phyloP scores from a whole-genome alignment of 2,797 vertebrate species.

The Amniataba percoides region DNA sequence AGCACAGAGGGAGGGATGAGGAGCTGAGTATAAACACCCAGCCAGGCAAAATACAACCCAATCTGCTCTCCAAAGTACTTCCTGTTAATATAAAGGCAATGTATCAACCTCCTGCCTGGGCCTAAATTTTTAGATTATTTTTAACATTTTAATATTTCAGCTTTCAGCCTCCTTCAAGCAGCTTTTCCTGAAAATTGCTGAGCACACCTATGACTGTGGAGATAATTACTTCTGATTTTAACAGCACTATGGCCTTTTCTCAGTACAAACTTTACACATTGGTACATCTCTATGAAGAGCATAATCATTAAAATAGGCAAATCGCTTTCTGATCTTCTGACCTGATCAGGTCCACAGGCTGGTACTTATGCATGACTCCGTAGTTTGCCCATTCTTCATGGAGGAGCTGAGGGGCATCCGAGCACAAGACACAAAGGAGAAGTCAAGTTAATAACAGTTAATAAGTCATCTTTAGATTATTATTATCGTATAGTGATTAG shows the following conservation, averaged over 20 bases:
- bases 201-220: not conserved
- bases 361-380: conserved; percentile 96
- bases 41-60: conserved; percentile 98
- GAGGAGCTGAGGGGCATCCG: conserved; percentile 86
- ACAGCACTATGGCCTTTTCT: not conserved
- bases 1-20: conserved; percentile 96
- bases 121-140: no score
- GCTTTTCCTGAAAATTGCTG: not conserved
- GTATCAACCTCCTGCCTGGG: not conserved
- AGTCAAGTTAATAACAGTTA: not conserved
- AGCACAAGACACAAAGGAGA: conserved; percentile 14
- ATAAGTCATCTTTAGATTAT: no score
- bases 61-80: conserved; percentile 99
- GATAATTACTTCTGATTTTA: not conserved
- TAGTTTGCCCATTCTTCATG: conserved; percentile 98
- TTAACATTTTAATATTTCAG: not conserved
- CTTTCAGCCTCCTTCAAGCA: not conserved
- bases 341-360: conserved; percentile 97
- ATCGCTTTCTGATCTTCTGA: no score
- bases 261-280: not conserved
- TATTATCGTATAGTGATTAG: no score
- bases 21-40: conserved; percentile 97
- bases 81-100: conserved; percentile 77
- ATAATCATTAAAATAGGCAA: not conserved
- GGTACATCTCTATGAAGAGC: not conserved